Evolutionary conservation across 2,888 invertebrate species (phyloP), one percentile per base, ranked within the genome.

Genomic region (Patella depressa): DNA sequence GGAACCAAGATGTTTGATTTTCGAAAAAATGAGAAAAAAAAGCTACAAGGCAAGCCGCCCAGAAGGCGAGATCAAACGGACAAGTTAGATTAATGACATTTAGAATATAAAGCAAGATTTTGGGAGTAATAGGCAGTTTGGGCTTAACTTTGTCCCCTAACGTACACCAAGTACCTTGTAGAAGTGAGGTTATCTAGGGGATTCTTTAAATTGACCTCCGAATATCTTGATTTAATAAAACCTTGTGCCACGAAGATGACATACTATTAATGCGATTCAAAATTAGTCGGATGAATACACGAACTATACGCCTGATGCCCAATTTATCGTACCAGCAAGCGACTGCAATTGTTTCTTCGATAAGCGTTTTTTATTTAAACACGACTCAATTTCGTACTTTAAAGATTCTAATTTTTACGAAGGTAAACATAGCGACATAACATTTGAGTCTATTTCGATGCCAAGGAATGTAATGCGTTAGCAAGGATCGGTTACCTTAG

Each of bases 291-390:
- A 76, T 73, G 71, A 70, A 74, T 17, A 77, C 79, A 75, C 77
- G 77, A 54, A 79, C 73, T 55, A 78, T n/a, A n/a, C 80, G 29
- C 74, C 71, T 24, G 76, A 57, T n/a, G 73, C 77, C 77, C 77
- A 77, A n/a, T 73, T 75, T 15, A 79, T 59, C 54, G 57, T 77
- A 19, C 79, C 77, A 53, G 71, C 79, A n/a, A 79, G 71, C 24
- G 72, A 75, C 72, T 77, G 19, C 14, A 19, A 73, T 55, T 73
- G 74, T 34, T 65, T 29, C 65, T 76, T 77, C n/a, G 77, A 77
- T 19, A 74, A 74, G 3, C 74, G 72, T 24, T 69, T 34, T 53
- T 34, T 53, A 15, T 2, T 9, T 15, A 17, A 17, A n/a, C 59
- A 65, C n/a, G 9, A 19, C 0, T 12, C 72, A 4, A 72, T 15